These are phyloP conservation scores for Salvelinus sp. DNA, from an alignment of 2,113 vertebrate genomes.

Conservation along the genomic window DNA sequence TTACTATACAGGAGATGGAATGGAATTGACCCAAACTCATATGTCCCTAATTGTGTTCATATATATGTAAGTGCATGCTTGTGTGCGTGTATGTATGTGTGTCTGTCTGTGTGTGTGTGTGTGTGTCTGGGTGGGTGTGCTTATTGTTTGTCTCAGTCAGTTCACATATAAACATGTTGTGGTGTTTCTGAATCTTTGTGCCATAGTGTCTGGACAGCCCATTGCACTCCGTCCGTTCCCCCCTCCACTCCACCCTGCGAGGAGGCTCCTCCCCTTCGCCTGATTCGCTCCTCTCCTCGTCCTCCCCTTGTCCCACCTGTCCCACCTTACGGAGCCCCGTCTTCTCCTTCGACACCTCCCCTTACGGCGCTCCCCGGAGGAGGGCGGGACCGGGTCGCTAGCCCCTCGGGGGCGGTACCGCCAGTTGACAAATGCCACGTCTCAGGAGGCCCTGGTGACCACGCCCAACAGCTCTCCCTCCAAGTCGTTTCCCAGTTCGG, in stretches of 20 bases:
- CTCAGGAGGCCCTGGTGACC: constrained; percentile 81
- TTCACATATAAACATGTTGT: not conserved
- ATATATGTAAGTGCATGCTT: too few relatives aligned
- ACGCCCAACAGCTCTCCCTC: constrained; percentile 72
- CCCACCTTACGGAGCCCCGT: constrained; percentile 68
- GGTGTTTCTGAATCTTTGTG: not conserved
- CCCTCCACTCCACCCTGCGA: constrained; percentile 69
- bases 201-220: constrained; percentile 73
- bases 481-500: constrained; percentile 77
- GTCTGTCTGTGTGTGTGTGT: constrained; percentile 6
- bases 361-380: constrained; percentile 70
- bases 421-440: constrained; percentile 82
- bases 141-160: not conserved
- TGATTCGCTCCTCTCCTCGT: constrained; percentile 61
- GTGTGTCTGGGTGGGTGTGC: constrained; percentile 3
- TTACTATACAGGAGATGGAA: too few relatives aligned
- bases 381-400: constrained; percentile 60
- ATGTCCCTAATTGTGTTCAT: not conserved
- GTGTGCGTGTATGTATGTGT: not conserved
- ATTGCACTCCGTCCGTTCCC: constrained; percentile 72
- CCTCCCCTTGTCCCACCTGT: constrained; percentile 54
- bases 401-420: constrained; percentile 74
- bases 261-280: constrained; percentile 69
- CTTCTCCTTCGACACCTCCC: constrained; percentile 80
- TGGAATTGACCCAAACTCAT: too few relatives aligned